These are phyloP conservation scores for Antedon bifida DNA, from an alignment of 35 echinoderm and acorn worm species.

Conservation along the genomic window DNA sequence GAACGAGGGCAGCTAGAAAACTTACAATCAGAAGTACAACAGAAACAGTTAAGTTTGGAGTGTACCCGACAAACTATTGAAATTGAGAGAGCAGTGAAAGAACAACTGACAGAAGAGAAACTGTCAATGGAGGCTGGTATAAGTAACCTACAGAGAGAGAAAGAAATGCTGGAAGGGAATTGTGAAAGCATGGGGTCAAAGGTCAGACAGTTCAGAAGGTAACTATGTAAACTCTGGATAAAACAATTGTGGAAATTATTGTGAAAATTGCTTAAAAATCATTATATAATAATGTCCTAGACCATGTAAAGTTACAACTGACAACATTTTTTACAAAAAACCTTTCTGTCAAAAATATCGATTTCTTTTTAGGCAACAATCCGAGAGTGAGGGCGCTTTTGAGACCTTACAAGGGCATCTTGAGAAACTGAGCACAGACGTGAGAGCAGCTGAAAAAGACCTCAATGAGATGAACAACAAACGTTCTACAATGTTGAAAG, in stretches of 20 bases:
- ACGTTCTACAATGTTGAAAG: slow-evolving; percentile 30
- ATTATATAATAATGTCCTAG: too few species aligned
- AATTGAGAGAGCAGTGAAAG: slow-evolving; percentile 27
- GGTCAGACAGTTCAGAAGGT: slow-evolving; percentile 33
- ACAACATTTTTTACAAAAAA: too few species aligned
- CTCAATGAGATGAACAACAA: slow-evolving; percentile 26
- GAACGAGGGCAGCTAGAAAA: slow-evolving; percentile 74
- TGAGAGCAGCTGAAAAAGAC: slow-evolving; percentile 10
- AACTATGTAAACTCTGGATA: not conserved
- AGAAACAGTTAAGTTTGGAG: slow-evolving; percentile 26
- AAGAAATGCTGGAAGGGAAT: slow-evolving; percentile 40
- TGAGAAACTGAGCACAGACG: slow-evolving; percentile 23
- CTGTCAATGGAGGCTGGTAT: slow-evolving; percentile 35
- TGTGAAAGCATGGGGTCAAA: slow-evolving; percentile 42
- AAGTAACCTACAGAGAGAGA: slow-evolving; percentile 35
- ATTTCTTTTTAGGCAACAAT: slow-evolving; percentile 17
- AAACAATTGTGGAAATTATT: too few species aligned
- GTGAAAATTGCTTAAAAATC: too few species aligned
- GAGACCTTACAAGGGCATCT: slow-evolving; percentile 13
- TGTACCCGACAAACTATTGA: slow-evolving; percentile 39
- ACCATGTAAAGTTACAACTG: too few species aligned
- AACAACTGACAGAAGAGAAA: slow-evolving; percentile 37
- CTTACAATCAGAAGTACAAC: slow-evolving; percentile 44
- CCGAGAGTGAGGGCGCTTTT: slow-evolving; percentile 22
- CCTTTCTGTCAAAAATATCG: too few species aligned